Evolutionary conservation across 1,140 invertebrate genomes (phyloP).

Genomic region (Apis dorsata): DNA sequence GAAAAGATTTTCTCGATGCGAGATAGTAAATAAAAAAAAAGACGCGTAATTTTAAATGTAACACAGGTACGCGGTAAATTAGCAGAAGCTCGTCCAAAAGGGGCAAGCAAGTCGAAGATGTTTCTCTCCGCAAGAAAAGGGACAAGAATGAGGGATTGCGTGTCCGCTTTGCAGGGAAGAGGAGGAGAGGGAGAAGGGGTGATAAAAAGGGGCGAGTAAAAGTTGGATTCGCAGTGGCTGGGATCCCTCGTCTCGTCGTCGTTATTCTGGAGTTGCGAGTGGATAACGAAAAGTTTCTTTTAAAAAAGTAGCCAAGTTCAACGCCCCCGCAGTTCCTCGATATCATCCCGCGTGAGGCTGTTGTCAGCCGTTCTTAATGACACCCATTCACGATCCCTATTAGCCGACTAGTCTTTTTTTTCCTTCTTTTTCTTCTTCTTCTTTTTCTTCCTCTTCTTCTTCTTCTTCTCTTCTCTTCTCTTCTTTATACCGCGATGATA

Average conservation of each 20-base stretch:
- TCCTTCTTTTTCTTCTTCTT: neutral
- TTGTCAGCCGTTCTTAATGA: conserved; percentile 6
- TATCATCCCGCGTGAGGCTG: conserved; percentile 9
- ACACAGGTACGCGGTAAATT: neutral
- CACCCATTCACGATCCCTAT: neutral
- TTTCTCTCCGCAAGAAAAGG: neutral
- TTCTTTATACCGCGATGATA: neutral
- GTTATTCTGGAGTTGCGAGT: neutral
- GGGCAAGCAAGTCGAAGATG: neutral
- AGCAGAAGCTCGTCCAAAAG: neutral
- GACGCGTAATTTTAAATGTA: neutral
- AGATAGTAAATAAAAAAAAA: neutral
- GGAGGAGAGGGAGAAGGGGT: too few species aligned
- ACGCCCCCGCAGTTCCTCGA: neutral
- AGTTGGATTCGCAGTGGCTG: neutral
- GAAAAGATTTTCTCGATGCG: neutral
- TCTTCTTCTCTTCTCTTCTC: too few species aligned
- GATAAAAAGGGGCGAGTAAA: conserved; percentile 12
- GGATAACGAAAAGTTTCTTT: conserved; percentile 20
- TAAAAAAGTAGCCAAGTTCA: neutral
- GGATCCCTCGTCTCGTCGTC: neutral
- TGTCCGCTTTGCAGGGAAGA: neutral
- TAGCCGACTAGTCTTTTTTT: neutral
- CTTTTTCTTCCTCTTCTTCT: too few species aligned
- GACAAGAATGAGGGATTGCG: neutral